Percentiles rank a stretch among this genome's conserved stretches.
These are phyloP conservation scores for Centropus unirufus DNA, from an alignment of 2,113 vertebrate genomes.

Conservation along the genomic window DNA sequence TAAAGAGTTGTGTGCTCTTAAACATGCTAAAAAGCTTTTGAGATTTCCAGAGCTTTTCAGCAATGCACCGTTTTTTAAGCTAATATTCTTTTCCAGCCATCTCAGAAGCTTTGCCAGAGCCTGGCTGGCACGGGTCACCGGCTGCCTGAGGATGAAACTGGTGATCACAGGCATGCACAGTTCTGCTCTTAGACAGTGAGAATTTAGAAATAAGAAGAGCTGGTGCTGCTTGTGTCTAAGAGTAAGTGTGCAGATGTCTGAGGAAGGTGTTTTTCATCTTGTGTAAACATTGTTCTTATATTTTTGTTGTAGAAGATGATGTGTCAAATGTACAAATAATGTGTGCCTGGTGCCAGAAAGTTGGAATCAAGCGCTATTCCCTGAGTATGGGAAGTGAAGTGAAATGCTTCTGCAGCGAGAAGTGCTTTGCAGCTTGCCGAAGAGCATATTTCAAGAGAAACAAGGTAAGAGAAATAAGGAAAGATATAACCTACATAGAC, in stretches of 20 bases:
- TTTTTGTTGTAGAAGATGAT: slow-evolving; percentile 91
- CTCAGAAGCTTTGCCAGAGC: slow-evolving; percentile 33
- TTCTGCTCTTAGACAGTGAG: not conserved
- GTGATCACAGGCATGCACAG: not conserved
- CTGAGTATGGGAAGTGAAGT: slow-evolving; percentile 99
- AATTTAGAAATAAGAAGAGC: not conserved
- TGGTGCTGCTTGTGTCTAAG: slow-evolving; percentile 19
- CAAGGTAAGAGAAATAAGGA: slow-evolving; percentile 88
- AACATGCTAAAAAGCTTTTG: not conserved
- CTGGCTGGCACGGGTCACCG: not conserved
- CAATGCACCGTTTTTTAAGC: slow-evolving; percentile 42
- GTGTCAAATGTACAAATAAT: slow-evolving; percentile 98
- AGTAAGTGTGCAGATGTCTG: slow-evolving; percentile 60
- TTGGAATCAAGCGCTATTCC: slow-evolving; percentile 97
- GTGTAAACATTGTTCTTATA: slow-evolving; percentile 81
- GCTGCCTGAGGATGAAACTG: not conserved
- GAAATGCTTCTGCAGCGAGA: slow-evolving; percentile 99
- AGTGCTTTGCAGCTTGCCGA: slow-evolving; percentile 98
- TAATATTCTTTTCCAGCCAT: slow-evolving; percentile 23
- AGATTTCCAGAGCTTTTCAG: slow-evolving; percentile 13
- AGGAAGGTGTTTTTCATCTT: slow-evolving; percentile 75
- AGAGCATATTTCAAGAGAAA: slow-evolving; percentile 99
- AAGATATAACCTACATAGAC: slow-evolving; percentile 41
- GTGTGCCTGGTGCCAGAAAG: slow-evolving; percentile 99
- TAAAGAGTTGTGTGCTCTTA: not conserved